Evolutionary conservation across 2,113 vertebrate species (phyloP).

Genomic region (Cheilinus undulatus): DNA sequence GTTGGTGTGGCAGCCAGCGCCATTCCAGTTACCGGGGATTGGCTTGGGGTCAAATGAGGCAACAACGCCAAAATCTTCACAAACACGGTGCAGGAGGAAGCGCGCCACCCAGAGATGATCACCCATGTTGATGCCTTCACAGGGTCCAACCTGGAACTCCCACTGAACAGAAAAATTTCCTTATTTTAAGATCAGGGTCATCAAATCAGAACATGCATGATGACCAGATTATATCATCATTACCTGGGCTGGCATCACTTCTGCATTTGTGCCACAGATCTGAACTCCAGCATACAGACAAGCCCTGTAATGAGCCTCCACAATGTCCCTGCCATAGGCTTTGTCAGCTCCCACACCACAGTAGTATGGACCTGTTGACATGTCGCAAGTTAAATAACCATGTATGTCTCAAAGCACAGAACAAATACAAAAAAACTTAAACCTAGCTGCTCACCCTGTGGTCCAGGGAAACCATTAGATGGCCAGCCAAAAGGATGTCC

Average conservation of each 20-base stretch:
- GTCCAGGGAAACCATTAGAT: slow-evolving; percentile 96
- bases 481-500: slow-evolving; percentile 98
- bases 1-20: slow-evolving; percentile 96
- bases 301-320: slow-evolving; percentile 96
- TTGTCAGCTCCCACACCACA: slow-evolving; percentile 97
- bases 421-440: accelerated
- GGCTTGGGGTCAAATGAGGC: slow-evolving; percentile 97
- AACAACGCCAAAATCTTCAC: slow-evolving; percentile 94
- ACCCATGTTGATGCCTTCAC: slow-evolving; percentile 93
- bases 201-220: background rate
- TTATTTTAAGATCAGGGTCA: background rate
- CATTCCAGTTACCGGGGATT: slow-evolving; percentile 97
- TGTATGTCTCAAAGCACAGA: background rate
- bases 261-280: slow-evolving; percentile 96
- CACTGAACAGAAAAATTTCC: slow-evolving; percentile 78
- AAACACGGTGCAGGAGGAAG: slow-evolving; percentile 95
- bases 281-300: slow-evolving; percentile 95
- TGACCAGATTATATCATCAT: slow-evolving; percentile 25
- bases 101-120: slow-evolving; percentile 95
- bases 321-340: slow-evolving; percentile 94
- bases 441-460: slow-evolving; percentile 86
- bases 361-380: slow-evolving; percentile 92
- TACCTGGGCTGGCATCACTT: slow-evolving; percentile 99
- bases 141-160: slow-evolving; percentile 96
- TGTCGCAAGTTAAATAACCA: slow-evolving; percentile 1